Percentiles rank a stretch among this genome's conserved stretches.
Evolutionary conservation across 2,888 invertebrate species (phyloP).

Genomic region (Platynereis dumerilii): DNA sequence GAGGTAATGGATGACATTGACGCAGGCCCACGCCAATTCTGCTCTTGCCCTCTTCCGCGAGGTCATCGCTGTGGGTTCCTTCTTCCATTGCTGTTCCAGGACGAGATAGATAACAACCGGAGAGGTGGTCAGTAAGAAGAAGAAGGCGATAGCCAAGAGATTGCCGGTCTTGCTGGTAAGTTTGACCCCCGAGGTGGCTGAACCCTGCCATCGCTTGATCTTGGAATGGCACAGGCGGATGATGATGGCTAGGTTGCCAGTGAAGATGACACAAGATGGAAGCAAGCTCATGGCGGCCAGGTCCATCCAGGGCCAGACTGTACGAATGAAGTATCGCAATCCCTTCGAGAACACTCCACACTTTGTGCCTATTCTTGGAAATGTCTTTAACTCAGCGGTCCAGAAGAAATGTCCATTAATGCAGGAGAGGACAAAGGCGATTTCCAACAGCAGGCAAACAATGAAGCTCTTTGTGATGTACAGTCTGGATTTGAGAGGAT

Average conservation of each 20-base stretch:
- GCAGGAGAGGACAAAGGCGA: constrained; percentile 41
- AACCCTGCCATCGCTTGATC: constrained; percentile 3
- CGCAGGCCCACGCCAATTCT: constrained; percentile 3
- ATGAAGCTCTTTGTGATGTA: constrained; percentile 46
- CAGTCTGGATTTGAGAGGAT: constrained; percentile 45
- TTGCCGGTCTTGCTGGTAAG: constrained; percentile 34
- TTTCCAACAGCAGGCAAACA: constrained; percentile 43
- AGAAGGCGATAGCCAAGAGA: constrained; percentile 32
- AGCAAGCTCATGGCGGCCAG: constrained; percentile 51
- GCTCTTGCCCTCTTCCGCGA: background rate
- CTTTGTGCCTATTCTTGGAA: background rate
- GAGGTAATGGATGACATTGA: background rate
- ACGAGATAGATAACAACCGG: constrained; percentile 28
- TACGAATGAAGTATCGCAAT: background rate
- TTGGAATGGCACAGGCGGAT: constrained; percentile 44
- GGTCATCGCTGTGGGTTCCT: too few species aligned
- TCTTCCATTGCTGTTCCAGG: constrained; percentile 6
- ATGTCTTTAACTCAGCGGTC: constrained; percentile 38
- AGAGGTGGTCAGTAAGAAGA: constrained; percentile 35
- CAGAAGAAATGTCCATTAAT: constrained; percentile 55
- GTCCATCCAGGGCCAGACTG: constrained; percentile 56
- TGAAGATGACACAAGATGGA: constrained; percentile 49
- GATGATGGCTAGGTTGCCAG: constrained; percentile 54
- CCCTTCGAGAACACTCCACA: background rate
- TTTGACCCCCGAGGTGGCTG: background rate